phyloP scores from a whole-genome alignment of 2,888 invertebrate species.

The Crepidodera aurea region DNA sequence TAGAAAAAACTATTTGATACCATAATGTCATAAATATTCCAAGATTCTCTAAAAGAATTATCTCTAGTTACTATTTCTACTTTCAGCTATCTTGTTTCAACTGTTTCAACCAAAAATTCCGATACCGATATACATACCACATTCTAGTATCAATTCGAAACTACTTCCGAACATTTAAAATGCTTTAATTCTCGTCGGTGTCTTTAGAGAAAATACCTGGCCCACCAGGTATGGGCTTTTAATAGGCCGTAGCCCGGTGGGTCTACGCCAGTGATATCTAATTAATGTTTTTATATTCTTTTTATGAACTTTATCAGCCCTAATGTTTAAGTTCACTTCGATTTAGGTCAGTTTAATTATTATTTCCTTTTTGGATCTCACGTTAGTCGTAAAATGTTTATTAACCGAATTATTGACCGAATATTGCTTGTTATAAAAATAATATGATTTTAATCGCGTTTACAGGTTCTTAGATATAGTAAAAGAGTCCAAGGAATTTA shows the following conservation, averaged over 20 bases:
- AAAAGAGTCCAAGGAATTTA: too few species aligned
- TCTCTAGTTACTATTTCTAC: too few species aligned
- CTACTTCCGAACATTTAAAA: background rate
- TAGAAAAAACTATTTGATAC: too few species aligned
- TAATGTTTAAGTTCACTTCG: conserved; percentile 8
- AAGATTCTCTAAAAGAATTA: too few species aligned
- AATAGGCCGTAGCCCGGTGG: background rate
- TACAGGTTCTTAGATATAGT: too few species aligned
- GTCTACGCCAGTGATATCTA: background rate
- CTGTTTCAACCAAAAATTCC: background rate
- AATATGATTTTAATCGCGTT: too few species aligned
- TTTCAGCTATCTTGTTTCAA: too few species aligned
- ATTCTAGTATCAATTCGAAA: background rate
- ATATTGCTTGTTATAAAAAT: too few species aligned
- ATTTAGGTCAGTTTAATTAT: background rate
- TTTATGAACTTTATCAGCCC: conserved; percentile 8
- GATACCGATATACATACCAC: background rate
- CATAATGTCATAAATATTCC: too few species aligned
- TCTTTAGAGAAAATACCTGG: background rate
- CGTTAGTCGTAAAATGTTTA: too few species aligned
- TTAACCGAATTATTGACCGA: too few species aligned
- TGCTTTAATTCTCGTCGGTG: background rate
- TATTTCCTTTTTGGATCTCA: background rate
- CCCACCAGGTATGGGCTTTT: background rate
- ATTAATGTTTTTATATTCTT: conserved; percentile 9